Evolutionary conservation across 2,888 invertebrate genomes (phyloP), one percentile per base, ranked within the genome.

Genomic region (Acanthopleura granulata): DNA sequence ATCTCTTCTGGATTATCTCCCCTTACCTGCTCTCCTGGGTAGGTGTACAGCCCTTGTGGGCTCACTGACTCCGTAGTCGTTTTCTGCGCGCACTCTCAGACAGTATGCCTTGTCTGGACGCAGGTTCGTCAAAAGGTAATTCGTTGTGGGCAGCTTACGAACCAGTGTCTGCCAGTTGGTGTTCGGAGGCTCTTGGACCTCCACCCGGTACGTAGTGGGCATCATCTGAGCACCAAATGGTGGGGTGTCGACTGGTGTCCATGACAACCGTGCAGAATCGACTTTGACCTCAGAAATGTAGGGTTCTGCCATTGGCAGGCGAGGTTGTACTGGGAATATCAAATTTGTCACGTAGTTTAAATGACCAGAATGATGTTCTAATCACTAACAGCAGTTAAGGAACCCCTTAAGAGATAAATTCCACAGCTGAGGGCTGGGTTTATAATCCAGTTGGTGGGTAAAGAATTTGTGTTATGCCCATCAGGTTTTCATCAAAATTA

Each of bases 21-120:
- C 71, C 77, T 61, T 76, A 87, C 87, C 85, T 77, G 86, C 80
- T 77, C 87, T 77, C 75, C 77, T 84, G 49, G 74, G 79, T 18
- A 87, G 74, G 29, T 78, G 72, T 0, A 96, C 95, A 88, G 94
- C 95, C 0, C 98, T 97, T 76, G 97, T 97, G 0, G 99, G 98
- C 89, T 99, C 98, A 91, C 97, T 97, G 81, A 97, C 94, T 69
- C 99, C 99, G 90, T 95, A 97, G 90, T 96, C 96, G 92, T 99
- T 99, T 90, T 98, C 98, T 1, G 99, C 99, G 61, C 98, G 93
- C 61, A 99, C 94, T 77, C 99, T 93, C 93, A 98, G 97, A 90
- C 95, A 95, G 92, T 99, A 99, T 91, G 98, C 98, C 80, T 95
- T 93, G 92, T 96, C 96, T 0, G 98, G 97, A 87, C 96, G 95